Evolutionary conservation across 2,888 invertebrate species (phyloP).

Genomic region (Agrotis ipsilon): DNA sequence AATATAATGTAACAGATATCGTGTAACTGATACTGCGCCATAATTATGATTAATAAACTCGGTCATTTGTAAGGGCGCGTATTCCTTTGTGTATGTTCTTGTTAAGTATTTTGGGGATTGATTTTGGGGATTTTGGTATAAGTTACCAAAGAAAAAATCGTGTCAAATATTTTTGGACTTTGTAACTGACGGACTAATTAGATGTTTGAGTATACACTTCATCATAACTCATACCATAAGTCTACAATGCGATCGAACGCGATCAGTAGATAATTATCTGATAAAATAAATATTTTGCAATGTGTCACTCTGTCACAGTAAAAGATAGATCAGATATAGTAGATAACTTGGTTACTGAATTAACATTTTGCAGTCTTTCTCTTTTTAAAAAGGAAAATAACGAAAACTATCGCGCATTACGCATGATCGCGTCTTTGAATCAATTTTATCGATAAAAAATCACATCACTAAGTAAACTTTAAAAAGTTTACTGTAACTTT

Average conservation of each 20-base stretch:
- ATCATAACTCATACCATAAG: background rate
- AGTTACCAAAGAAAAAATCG: too few species aligned
- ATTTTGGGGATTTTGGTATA: too few species aligned
- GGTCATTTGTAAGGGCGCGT: conserved; percentile 33
- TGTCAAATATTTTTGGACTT: too few species aligned
- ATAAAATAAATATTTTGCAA: background rate
- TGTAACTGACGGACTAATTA: too few species aligned
- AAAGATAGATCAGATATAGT: background rate
- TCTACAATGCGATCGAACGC: background rate
- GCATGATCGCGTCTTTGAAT: too few species aligned
- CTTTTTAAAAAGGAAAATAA: too few species aligned
- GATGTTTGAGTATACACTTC: background rate
- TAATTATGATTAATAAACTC: conserved; percentile 55
- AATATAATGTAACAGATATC: conserved; percentile 57
- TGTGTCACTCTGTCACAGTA: background rate
- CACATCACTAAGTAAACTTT: conserved; percentile 50
- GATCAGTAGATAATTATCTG: conserved; percentile 5
- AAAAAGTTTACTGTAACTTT: conserved; percentile 46
- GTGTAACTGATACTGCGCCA: conserved; percentile 50
- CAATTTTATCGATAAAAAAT: conserved; percentile 43
- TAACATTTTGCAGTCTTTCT: too few species aligned
- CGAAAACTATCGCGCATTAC: too few species aligned
- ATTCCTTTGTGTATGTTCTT: conserved; percentile 13
- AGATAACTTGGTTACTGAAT: background rate
- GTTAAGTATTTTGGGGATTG: background rate